Evolutionary conservation across 1,140 invertebrate species (phyloP).

Genomic region (Apis mellifera): Amel_HAv3.1 CM009932.2:15814501-15815000

Average conservation of each 20-base stretch:
- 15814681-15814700: too few relatives aligned
- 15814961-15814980: slow-evolving; percentile 19
- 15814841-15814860: neutral
- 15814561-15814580: slow-evolving; percentile 87
- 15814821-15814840: slow-evolving; percentile 13
- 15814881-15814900: neutral
- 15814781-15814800: slow-evolving; percentile 44
- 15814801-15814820: slow-evolving; percentile 1
- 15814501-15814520: slow-evolving; percentile 76
- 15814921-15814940: slow-evolving; percentile 54
- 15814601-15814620: slow-evolving; percentile 19
- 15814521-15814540: slow-evolving; percentile 80
- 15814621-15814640: too few relatives aligned
- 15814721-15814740: neutral
- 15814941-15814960: slow-evolving; percentile 33
- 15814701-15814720: neutral
- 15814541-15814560: slow-evolving; percentile 85
- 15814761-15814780: slow-evolving; percentile 21
- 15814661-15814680: too few relatives aligned
- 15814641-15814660: too few relatives aligned
- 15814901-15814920: slow-evolving; percentile 33
- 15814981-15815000: neutral
- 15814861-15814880: slow-evolving; percentile 31
- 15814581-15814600: slow-evolving; percentile 86
- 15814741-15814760: neutral